These are phyloP conservation scores for Remorina albescens DNA, from an alignment of 2,797 vertebrate species.

Conservation along the genomic window DNA sequence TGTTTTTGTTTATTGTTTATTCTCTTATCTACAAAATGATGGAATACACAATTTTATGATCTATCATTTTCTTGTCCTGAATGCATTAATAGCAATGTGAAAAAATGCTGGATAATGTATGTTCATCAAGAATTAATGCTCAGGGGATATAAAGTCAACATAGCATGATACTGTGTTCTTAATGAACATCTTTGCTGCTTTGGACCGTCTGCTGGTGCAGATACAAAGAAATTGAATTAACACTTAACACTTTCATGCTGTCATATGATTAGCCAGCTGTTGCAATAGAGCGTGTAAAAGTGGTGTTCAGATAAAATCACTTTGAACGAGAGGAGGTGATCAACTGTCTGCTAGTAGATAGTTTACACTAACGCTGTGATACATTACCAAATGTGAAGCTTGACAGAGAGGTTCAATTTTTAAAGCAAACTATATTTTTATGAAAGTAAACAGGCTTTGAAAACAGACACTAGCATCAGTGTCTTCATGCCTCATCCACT, in stretches of 20 bases:
- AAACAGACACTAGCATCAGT: neutral
- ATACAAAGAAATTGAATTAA: conserved; percentile 2
- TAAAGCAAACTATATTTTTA: neutral
- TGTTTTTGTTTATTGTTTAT: neutral
- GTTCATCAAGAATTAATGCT: conserved; percentile 6
- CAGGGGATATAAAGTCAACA: neutral
- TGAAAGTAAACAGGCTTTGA: neutral
- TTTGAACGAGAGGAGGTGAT: conserved; percentile 1
- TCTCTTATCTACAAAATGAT: too few relatives aligned
- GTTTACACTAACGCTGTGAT: conserved; percentile 15
- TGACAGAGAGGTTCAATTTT: neutral
- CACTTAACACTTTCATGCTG: conserved; percentile 29
- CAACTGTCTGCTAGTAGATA: neutral
- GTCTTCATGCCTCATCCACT: neutral
- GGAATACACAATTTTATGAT: neutral
- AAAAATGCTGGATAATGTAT: neutral
- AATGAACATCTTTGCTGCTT: conserved; percentile 23
- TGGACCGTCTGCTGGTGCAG: conserved; percentile 1
- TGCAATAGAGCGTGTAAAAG: conserved; percentile 21
- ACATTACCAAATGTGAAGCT: neutral
- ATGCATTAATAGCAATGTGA: neutral
- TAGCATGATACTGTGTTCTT: conserved; percentile 21
- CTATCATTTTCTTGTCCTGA: neutral
- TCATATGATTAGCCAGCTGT: neutral
- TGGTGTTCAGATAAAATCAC: conserved; percentile 16